Percentiles rank a stretch among this genome's conserved stretches.
These are phyloP conservation scores for Odontocerum albicorne DNA, from an alignment of 2,888 invertebrate genomes.

Conservation along the genomic window DNA sequence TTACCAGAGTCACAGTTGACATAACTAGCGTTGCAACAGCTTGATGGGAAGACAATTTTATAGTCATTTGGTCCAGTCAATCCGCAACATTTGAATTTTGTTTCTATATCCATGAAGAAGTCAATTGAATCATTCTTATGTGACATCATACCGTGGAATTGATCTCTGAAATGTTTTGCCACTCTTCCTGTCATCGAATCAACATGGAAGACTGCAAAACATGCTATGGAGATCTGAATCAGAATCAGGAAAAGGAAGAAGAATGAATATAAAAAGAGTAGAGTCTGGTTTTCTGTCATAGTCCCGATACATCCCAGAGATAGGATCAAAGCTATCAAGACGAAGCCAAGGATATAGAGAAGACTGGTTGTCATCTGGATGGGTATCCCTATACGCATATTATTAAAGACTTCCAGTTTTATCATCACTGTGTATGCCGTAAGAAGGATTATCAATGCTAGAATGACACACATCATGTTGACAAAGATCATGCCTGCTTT, in stretches of 20 bases:
- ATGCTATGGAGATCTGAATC: slow-evolving; percentile 13
- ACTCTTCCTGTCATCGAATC: neutral
- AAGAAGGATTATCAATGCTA: slow-evolving; percentile 1
- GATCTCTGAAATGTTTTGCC: neutral
- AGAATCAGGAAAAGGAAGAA: slow-evolving; percentile 12
- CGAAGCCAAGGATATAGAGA: slow-evolving; percentile 8
- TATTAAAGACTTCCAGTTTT: neutral
- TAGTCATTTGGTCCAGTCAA: slow-evolving; percentile 5
- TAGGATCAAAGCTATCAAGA: slow-evolving; percentile 9
- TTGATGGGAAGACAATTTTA: neutral
- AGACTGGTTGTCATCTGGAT: slow-evolving; percentile 5
- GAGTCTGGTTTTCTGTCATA: slow-evolving; percentile 11
- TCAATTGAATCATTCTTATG: neutral
- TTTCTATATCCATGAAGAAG: neutral
- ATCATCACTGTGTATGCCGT: slow-evolving; percentile 9
- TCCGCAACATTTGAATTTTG: slow-evolving; percentile 11
- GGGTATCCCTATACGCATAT: neutral
- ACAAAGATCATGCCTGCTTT: slow-evolving; percentile 18
- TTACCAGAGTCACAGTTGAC: neutral
- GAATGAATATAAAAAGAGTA: slow-evolving; percentile 19
- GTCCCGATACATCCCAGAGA: slow-evolving; percentile 18
- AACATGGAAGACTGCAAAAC: slow-evolving; percentile 20
- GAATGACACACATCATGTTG: slow-evolving; percentile 12
- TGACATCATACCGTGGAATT: neutral
- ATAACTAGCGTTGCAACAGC: slow-evolving; percentile 4